phyloP scores from a whole-genome alignment of 2,888 invertebrate genomes.

The Papilio protenor region DNA sequence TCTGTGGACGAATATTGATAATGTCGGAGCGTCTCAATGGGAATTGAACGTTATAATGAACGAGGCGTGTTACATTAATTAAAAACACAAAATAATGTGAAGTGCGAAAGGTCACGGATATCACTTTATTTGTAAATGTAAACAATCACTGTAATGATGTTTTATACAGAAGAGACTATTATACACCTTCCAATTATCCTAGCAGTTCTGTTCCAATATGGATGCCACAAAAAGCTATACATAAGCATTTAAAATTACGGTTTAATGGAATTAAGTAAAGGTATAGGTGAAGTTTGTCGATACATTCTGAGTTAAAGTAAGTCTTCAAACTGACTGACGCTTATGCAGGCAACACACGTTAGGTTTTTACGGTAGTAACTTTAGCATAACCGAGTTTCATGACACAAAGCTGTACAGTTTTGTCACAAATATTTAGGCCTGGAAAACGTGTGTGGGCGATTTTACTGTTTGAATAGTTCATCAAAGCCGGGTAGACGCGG shows the following conservation, averaged over 20 bases:
- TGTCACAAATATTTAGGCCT: not conserved
- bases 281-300: not conserved
- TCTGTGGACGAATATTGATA: not conserved
- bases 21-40: not conserved
- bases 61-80: not conserved
- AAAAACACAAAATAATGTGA: not conserved
- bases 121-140: not conserved
- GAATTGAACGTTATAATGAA: conserved; percentile 15
- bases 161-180: not conserved
- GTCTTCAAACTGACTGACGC: not conserved
- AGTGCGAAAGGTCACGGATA: not conserved
- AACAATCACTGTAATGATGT: not conserved
- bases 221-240: not conserved
- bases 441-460: not conserved
- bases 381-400: not conserved
- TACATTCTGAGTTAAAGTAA: not conserved
- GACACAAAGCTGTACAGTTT: not conserved
- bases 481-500: conserved; percentile 2
- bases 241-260: not conserved
- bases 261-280: not conserved
- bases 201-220: too few relatives aligned
- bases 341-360: not conserved
- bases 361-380: not conserved
- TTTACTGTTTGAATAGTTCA: conserved; percentile 4
- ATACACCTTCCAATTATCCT: not conserved